Evolutionary conservation across 2,113 vertebrate species (phyloP).

Genomic region (Etia nguti): DNA sequence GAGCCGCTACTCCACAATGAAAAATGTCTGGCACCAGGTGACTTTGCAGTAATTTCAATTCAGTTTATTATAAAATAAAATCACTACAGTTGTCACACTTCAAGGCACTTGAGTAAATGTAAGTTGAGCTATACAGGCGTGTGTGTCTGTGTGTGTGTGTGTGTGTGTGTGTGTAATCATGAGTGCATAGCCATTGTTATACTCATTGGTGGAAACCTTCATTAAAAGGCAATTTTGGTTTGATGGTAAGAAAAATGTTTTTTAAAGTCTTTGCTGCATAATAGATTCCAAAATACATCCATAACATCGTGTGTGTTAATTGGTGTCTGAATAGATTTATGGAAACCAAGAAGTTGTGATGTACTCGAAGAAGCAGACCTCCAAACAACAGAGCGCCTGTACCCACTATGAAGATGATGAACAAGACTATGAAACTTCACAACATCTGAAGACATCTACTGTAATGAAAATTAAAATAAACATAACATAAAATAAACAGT

Average conservation of each 20-base stretch:
- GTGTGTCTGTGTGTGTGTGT: too few species aligned
- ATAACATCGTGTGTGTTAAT: background rate
- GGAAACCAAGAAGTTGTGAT: background rate
- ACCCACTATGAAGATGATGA: background rate
- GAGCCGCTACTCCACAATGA: too few species aligned
- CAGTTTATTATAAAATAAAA: too few species aligned
- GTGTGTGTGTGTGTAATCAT: too few species aligned
- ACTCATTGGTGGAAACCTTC: background rate
- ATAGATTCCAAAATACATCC: background rate
- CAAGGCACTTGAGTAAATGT: too few species aligned
- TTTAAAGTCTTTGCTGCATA: background rate
- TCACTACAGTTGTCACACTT: too few species aligned
- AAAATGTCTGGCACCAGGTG: too few species aligned
- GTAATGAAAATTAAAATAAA: background rate
- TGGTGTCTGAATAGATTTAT: background rate
- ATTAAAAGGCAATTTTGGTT: background rate
- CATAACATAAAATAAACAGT: background rate
- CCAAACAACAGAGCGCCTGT: background rate
- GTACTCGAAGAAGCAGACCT: background rate
- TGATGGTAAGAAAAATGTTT: background rate
- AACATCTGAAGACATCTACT: background rate
- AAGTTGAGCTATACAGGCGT: too few species aligned
- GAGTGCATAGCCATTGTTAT: fast-evolving
- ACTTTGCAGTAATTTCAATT: too few species aligned
- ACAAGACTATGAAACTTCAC: background rate